A percentile compares a stretch with the other conserved stretches of the same genome.
phyloP scores from a whole-genome alignment of 53 echinoderm and acorn worm species.

The Hippasteria phrygiana region DNA sequence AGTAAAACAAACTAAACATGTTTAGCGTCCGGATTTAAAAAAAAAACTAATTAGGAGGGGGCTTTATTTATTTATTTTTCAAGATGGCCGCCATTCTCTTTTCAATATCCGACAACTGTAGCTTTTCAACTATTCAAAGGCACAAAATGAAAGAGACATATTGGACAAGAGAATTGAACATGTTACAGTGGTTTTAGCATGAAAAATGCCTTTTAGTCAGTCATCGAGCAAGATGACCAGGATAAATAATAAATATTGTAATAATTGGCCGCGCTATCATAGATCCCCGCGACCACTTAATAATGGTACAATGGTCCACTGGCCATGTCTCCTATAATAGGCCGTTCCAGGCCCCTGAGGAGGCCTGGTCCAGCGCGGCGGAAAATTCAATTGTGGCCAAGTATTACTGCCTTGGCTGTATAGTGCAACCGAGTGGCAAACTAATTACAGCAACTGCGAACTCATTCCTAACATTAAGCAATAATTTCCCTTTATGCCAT shows the following conservation, averaged over 20 bases:
- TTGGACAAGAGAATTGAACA: too few relatives aligned
- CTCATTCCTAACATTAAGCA: neutral
- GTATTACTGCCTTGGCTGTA: neutral
- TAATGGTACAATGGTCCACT: neutral
- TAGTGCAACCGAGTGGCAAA: constrained; percentile 10
- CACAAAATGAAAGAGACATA: too few relatives aligned
- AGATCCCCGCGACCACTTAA: neutral
- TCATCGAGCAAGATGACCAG: neutral
- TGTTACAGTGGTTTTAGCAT: too few relatives aligned
- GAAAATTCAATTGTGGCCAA: neutral
- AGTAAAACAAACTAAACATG: too few relatives aligned
- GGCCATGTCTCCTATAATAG: neutral
- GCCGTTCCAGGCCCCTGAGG: neutral
- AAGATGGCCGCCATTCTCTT: too few relatives aligned
- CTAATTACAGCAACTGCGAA: neutral
- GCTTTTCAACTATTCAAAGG: too few relatives aligned
- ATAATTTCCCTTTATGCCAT: too few relatives aligned
- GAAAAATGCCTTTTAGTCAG: too few relatives aligned
- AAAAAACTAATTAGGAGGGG: too few relatives aligned
- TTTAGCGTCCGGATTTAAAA: too few relatives aligned
- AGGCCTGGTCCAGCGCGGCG: neutral
- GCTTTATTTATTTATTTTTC: too few relatives aligned
- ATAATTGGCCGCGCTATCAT: constrained; percentile 5
- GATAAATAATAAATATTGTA: constrained; percentile 8
- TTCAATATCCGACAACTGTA: too few relatives aligned